Evolutionary conservation across 2,888 invertebrate species (phyloP).

Genomic region (Apoda limacodes): DNA sequence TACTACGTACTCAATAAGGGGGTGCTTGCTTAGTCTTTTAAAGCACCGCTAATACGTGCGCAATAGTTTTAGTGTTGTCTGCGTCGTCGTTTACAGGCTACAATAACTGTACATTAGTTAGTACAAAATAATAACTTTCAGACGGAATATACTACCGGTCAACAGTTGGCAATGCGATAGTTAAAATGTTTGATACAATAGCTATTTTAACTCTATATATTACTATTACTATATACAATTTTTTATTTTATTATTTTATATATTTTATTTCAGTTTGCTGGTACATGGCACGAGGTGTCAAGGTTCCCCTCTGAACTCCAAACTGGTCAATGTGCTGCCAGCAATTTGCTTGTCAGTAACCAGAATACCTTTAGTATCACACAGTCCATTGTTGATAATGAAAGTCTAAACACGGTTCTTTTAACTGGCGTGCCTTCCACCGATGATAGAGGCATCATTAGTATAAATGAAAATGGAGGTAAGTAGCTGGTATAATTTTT

Average conservation of each 20-base stretch:
- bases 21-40: no score
- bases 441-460: constrained; percentile 34
- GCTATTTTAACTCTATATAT: background rate
- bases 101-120: no score
- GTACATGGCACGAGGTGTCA: constrained; percentile 45
- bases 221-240: background rate
- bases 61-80: no score
- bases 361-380: constrained; percentile 25
- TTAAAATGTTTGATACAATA: no score
- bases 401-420: constrained; percentile 23
- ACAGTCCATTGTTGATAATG: constrained; percentile 32
- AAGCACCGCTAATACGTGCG: no score
- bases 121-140: background rate
- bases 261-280: constrained; percentile 39
- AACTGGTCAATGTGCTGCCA: constrained; percentile 37
- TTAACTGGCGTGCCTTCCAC: constrained; percentile 23
- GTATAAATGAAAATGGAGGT: constrained; percentile 26
- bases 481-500: no score
- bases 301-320: constrained; percentile 48
- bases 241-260: no score
- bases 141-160: no score
- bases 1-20: no score
- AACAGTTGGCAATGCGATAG: no score
- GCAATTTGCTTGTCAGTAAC: constrained; percentile 18
- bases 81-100: no score